phyloP scores from a whole-genome alignment of 2,797 vertebrate species.

The Crenuchus spilurus region DNA sequence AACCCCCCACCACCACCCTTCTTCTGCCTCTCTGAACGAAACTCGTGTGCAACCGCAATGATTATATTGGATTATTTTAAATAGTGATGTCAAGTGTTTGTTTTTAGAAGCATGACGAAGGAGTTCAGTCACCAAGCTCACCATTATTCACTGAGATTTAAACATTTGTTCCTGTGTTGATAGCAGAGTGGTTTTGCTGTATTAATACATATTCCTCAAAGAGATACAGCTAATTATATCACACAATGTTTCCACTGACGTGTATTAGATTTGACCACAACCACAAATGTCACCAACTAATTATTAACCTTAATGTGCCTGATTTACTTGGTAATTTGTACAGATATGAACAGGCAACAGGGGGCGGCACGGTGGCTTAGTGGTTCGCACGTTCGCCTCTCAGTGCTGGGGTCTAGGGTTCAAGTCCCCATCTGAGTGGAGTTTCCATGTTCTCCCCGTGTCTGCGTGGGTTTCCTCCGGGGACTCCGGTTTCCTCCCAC shows the following conservation, averaged over 20 bases:
- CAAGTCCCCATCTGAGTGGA: too few species aligned
- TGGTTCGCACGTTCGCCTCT: too few species aligned
- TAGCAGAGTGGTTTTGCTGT: conserved; percentile 1
- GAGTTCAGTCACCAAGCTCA: neutral
- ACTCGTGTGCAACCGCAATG: too few species aligned
- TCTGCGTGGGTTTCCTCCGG: too few species aligned
- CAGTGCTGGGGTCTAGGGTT: too few species aligned
- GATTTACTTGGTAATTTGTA: conserved; percentile 1
- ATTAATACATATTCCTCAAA: conserved; percentile 16
- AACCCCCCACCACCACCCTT: too few species aligned
- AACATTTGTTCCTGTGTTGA: conserved; percentile 7
- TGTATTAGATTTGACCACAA: neutral
- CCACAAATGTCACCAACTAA: neutral
- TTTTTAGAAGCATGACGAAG: neutral
- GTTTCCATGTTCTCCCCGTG: too few species aligned
- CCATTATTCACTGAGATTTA: conserved; percentile 20
- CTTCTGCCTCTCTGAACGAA: too few species aligned
- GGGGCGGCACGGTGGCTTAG: too few species aligned
- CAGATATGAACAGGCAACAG: neutral
- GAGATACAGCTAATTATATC: neutral
- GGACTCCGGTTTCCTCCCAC: too few species aligned
- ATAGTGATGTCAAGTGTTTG: neutral
- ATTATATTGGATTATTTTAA: neutral
- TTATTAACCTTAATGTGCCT: neutral
- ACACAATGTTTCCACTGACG: neutral